Conservation (phyloP, 2,797 vertebrate genomes). For the Chelidonichthys spinosus region DNA sequence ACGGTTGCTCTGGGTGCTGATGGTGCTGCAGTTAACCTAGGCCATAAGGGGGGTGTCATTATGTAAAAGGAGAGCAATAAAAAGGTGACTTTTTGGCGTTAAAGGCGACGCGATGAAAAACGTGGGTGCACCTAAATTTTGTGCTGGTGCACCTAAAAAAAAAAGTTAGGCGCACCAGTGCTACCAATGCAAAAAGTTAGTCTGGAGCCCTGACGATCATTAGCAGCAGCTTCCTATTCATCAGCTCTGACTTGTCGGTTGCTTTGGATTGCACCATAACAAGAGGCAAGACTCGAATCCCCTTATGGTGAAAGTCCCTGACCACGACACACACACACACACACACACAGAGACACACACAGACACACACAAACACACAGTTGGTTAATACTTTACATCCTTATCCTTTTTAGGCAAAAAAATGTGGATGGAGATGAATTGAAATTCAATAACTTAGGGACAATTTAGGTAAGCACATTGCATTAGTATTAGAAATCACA, state of each 20-base stretch:
- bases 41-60: too few species aligned
- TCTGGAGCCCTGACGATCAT: too few species aligned
- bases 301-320: slow-evolving; percentile 51
- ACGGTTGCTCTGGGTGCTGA: too few species aligned
- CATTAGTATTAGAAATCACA: slow-evolving; percentile 3
- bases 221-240: slow-evolving; percentile 67
- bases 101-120: too few species aligned
- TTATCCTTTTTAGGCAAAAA: slow-evolving; percentile 28
- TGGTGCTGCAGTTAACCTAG: too few species aligned
- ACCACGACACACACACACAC: slow-evolving; percentile 24
- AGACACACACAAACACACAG: slow-evolving; percentile 4
- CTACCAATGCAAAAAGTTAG: too few species aligned
- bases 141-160: too few species aligned
- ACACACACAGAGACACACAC: slow-evolving; percentile 20
- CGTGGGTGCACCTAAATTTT: too few species aligned
- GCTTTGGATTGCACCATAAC: slow-evolving; percentile 75
- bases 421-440: slow-evolving; percentile 20
- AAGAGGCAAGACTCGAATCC: slow-evolving; percentile 59
- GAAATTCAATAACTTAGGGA: slow-evolving; percentile 38
- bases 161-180: too few species aligned
- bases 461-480: not conserved
- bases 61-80: too few species aligned
- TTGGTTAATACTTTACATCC: slow-evolving; percentile 31
- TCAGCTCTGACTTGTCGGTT: slow-evolving; percentile 68
- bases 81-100: too few species aligned